These are phyloP conservation scores for Calcarius ornatus DNA, from an alignment of 2,113 vertebrate genomes.

Conservation along the genomic window DNA sequence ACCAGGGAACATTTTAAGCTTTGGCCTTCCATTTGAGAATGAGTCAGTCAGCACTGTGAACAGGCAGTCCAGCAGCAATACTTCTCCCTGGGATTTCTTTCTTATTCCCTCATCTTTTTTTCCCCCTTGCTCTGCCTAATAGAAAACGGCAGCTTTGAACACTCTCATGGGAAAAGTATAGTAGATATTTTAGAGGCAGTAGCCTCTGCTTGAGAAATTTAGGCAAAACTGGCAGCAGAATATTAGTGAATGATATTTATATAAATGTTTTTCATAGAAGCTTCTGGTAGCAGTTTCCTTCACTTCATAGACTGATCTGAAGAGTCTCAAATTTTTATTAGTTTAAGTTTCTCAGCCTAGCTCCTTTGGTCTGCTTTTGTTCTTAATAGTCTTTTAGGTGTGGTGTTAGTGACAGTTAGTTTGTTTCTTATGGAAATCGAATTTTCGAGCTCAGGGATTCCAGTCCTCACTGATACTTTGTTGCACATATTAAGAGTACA, in stretches of 20 bases:
- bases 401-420: background rate
- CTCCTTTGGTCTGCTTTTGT: background rate
- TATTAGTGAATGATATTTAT: background rate
- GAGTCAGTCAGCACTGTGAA: background rate
- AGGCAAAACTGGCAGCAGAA: background rate
- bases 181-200: background rate
- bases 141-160: background rate
- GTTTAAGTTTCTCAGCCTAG: background rate
- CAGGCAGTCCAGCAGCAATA: background rate
- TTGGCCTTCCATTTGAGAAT: background rate
- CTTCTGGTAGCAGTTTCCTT: background rate
- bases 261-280: background rate
- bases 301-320: background rate
- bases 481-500: background rate
- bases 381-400: background rate
- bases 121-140: background rate
- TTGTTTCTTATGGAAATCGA: background rate
- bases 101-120: background rate
- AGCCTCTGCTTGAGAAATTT: background rate
- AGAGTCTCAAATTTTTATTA: background rate
- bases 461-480: background rate
- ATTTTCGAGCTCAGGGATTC: background rate
- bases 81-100: background rate
- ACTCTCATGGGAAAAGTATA: background rate
- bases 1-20: background rate